These are phyloP conservation scores for Ennomos erosarius DNA, from an alignment of 2,888 invertebrate genomes.

Conservation along the genomic window DNA sequence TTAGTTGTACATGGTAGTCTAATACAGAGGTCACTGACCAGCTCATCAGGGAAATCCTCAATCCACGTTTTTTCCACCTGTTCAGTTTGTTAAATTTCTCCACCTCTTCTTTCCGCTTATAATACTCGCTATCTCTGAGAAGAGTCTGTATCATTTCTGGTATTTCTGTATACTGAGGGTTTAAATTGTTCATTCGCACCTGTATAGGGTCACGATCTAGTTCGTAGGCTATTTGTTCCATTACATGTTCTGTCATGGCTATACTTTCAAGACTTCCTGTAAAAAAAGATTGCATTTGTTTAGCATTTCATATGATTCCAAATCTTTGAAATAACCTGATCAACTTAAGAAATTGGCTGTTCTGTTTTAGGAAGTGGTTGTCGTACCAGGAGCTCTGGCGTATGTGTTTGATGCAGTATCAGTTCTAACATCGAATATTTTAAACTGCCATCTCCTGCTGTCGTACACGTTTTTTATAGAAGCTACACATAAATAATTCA, in stretches of 20 bases:
- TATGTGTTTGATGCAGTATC: slow-evolving; percentile 88
- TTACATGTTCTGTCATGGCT: slow-evolving; percentile 86
- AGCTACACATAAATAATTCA: slow-evolving; percentile 55
- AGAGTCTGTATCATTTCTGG: slow-evolving; percentile 56
- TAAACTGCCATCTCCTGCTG: slow-evolving; percentile 68
- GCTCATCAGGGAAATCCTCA: slow-evolving; percentile 88
- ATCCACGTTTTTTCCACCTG: slow-evolving; percentile 91
- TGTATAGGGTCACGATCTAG: slow-evolving; percentile 84
- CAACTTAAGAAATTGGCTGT: no score
- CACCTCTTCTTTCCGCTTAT: slow-evolving; percentile 80
- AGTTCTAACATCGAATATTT: slow-evolving; percentile 79
- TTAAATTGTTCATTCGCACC: slow-evolving; percentile 68
- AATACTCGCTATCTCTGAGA: slow-evolving; percentile 77
- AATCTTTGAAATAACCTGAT: background rate
- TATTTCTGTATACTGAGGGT: slow-evolving; percentile 72
- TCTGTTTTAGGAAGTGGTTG: no score
- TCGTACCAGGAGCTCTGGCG: slow-evolving; percentile 87
- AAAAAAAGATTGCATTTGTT: slow-evolving; percentile 10
- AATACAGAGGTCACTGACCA: slow-evolving; percentile 84
- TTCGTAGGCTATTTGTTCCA: slow-evolving; percentile 87
- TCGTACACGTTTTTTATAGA: slow-evolving; percentile 87
- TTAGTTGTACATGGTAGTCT: slow-evolving; percentile 85
- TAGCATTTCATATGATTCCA: no score
- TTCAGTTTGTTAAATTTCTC: slow-evolving; percentile 87
- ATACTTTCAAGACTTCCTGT: slow-evolving; percentile 87